Percentiles rank a stretch among this genome's conserved stretches.
phyloP scores from a whole-genome alignment of 1,140 invertebrate species.

The Oscheius sp. region DNA sequence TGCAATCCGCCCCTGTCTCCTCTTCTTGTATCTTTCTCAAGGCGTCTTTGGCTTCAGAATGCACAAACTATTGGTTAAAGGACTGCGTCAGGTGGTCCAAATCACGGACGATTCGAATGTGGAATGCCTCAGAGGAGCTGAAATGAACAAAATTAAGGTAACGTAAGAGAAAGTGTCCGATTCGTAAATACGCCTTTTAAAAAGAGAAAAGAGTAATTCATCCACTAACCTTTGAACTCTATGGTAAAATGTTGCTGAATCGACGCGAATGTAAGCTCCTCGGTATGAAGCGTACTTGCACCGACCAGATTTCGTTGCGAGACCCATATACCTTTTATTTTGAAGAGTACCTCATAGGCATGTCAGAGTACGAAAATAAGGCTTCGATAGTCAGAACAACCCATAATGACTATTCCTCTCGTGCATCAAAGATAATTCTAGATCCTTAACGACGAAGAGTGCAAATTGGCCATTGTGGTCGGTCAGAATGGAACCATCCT shows the following conservation, averaged over 20 bases:
- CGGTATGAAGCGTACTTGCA: not conserved
- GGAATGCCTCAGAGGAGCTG: constrained; percentile 38
- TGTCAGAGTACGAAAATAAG: too few species aligned
- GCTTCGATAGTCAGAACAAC: too few species aligned
- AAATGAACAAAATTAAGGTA: constrained; percentile 54
- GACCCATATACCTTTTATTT: too few species aligned
- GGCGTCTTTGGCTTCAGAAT: too few species aligned
- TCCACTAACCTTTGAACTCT: not conserved
- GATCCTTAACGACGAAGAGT: constrained; percentile 1
- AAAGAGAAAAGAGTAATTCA: not conserved
- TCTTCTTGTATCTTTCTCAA: too few species aligned
- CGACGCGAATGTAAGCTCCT: not conserved
- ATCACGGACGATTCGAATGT: constrained; percentile 46
- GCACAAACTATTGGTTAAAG: constrained; percentile 25
- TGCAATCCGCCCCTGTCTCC: too few species aligned
- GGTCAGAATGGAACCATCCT: constrained; percentile 29
- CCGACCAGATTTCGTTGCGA: not conserved
- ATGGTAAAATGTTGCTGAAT: not conserved
- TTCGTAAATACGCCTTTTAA: not conserved
- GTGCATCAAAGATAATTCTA: not conserved
- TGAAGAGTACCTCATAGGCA: too few species aligned
- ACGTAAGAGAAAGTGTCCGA: not conserved
- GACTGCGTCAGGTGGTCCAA: constrained; percentile 51
- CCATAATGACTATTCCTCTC: too few species aligned
- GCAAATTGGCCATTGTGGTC: constrained; percentile 40